Base-by-base conservation (phyloP, 2,888 invertebrate species). In the Nomada ruficornis region DNA sequence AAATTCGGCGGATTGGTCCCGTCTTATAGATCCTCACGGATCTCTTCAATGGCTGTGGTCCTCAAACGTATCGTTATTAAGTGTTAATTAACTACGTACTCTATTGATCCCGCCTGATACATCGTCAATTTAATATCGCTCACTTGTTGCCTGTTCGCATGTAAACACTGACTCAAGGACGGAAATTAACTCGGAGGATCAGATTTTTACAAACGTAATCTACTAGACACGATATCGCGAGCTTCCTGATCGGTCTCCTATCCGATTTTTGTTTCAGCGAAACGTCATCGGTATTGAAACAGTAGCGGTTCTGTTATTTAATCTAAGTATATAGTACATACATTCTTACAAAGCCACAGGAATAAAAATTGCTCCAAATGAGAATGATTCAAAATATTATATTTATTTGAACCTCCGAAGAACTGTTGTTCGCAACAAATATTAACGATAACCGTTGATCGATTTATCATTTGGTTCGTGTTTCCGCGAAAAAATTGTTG, bases 131-230 rank as follows among this genome's bases (percentile, higher is more conserved):
- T 65, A 52, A 23, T 59, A 68, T 68, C 60, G 50, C 20, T 50
- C 10, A 50, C 18, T 50, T 59, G 18, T 20, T 47, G 54, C 62
- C 4, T n/a, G 5, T 2, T 23, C 42, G 36, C 20, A 54, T 54
- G 59, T 75, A 68, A 75, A 75, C 74, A 65, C 36, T 18, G 68
- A 5, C n/a, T 52, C 60, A 68, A 52, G 52, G 36, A 57, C 57
- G 47, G 47, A 65, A 73, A 65, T 65, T 20, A 50, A 57, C 47
- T 65, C 26, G 26, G 4, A 20, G 47, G 20, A n/a, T 10, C 59
- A 67, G 67, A 67, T 74, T 74, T 74, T 60, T 67, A 65, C 26
- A 3, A n/a, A 55, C n/a, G 9, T 42, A 71, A 71, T 47, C 23
- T 44, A 26, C 23, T 23, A n/a, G 52, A 54, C 54, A 18, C 52